A percentile compares a stretch with the other conserved stretches of the same genome.
Conservation (phyloP, 2,888 invertebrate species). For the Tridacna crocea region DNA sequence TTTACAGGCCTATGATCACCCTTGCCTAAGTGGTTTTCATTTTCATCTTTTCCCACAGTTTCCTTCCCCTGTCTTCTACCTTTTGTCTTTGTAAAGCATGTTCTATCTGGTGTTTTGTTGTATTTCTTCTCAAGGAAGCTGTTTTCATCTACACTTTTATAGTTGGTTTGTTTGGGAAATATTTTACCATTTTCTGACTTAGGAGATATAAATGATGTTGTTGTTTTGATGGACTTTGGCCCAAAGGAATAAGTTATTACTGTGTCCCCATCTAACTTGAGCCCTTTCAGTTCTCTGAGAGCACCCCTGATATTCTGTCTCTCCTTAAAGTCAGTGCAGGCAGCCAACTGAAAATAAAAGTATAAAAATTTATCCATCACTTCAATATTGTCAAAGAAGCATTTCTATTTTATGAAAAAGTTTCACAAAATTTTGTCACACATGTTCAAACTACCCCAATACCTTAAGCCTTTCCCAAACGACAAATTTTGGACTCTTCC, state of each 20-base stretch:
- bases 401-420: too few species aligned
- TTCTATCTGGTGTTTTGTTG: not conserved
- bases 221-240: conserved; percentile 20
- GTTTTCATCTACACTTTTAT: conserved; percentile 29
- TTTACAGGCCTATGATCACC: not conserved
- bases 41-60: not conserved
- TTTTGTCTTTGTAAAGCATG: not conserved
- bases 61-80: not conserved
- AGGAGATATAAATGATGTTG: not conserved
- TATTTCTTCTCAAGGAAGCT: conserved; percentile 24
- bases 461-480: too few species aligned
- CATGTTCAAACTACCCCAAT: too few species aligned
- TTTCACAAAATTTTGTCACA: too few species aligned
- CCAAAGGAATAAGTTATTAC: conserved; percentile 47
- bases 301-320: conserved; percentile 57
- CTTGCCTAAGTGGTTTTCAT: not conserved
- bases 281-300: conserved; percentile 61
- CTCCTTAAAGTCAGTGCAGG: conserved; percentile 60
- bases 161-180: conserved; percentile 23
- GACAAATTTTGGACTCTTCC: too few species aligned
- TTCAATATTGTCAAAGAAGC: too few species aligned
- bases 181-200: conserved; percentile 14
- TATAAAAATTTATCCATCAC: not conserved
- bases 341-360: conserved; percentile 57
- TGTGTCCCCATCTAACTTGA: conserved; percentile 53